These are phyloP conservation scores for Conomelus anceps DNA, from an alignment of 2,888 invertebrate genomes.

Conservation along the genomic window DNA sequence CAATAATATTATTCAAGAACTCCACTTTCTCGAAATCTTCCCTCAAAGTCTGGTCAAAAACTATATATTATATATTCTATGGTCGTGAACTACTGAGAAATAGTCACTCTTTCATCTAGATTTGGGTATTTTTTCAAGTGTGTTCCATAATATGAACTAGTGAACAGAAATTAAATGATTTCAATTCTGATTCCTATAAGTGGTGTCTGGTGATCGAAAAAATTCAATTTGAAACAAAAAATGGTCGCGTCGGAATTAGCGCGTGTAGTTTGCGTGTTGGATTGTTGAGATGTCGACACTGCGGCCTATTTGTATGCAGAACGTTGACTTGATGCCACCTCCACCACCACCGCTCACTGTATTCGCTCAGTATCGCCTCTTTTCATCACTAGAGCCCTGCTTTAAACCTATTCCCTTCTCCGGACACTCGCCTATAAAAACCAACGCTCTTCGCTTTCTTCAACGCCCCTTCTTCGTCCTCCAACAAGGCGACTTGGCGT, in stretches of 20 bases:
- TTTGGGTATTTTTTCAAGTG: too few species aligned
- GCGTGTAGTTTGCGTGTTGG: not conserved
- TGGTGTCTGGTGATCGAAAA: not conserved
- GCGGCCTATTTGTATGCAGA: not conserved
- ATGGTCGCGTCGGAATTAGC: not conserved
- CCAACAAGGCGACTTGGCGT: not conserved
- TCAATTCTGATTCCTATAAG: not conserved
- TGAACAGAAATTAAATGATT: not conserved
- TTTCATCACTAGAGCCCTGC: not conserved
- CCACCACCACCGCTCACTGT: too few species aligned
- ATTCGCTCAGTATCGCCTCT: not conserved
- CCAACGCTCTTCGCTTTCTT: not conserved
- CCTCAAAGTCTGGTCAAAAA: too few species aligned
- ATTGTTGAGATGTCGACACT: not conserved
- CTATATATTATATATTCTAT: too few species aligned
- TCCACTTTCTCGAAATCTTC: too few species aligned
- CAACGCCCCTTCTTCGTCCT: not conserved
- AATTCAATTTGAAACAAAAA: not conserved
- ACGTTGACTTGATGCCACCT: not conserved
- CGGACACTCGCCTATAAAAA: not conserved
- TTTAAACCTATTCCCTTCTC: not conserved
- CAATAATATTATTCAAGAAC: too few species aligned
- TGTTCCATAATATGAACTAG: not conserved
- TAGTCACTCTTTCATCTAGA: too few species aligned
- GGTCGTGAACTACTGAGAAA: too few species aligned